A percentile compares a stretch with the other conserved stretches of the same genome.
These are phyloP conservation scores for Meles meles DNA, from an alignment of 2,113 vertebrate genomes.

Conservation along the genomic window DNA sequence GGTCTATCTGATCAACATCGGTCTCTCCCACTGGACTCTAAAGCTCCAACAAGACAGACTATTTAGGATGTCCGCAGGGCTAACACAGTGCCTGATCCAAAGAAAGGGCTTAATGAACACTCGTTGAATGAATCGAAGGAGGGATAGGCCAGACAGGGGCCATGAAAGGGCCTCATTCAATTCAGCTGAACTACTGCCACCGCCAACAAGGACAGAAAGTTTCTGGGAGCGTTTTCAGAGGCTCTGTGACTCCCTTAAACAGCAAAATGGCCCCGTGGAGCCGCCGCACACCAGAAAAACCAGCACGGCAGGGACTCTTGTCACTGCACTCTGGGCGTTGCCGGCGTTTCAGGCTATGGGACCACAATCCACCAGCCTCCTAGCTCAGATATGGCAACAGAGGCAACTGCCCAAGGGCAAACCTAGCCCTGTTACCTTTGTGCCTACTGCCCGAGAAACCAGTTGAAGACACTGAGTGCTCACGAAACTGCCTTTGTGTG, in stretches of 20 bases:
- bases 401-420: neutral
- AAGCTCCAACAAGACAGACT: neutral
- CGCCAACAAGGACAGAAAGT: neutral
- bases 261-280: neutral
- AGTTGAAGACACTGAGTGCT: neutral
- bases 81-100: neutral
- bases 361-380: neutral
- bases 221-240: conserved; percentile 38
- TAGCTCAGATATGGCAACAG: neutral
- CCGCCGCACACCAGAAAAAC: neutral
- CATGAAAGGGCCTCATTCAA: conserved; percentile 7
- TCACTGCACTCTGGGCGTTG: neutral
- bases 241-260: neutral
- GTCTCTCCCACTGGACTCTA: neutral
- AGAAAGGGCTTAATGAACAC: neutral
- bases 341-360: neutral
- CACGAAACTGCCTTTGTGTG: neutral
- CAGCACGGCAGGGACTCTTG: neutral
- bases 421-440: neutral
- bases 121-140: neutral
- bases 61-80: neutral
- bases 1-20: neutral
- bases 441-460: neutral
- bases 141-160: neutral
- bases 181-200: neutral